A percentile compares a stretch with the other conserved stretches of the same genome.
Evolutionary conservation across 2,113 vertebrate species (phyloP).

Genomic region (Chlorodrepanis virens): DNA sequence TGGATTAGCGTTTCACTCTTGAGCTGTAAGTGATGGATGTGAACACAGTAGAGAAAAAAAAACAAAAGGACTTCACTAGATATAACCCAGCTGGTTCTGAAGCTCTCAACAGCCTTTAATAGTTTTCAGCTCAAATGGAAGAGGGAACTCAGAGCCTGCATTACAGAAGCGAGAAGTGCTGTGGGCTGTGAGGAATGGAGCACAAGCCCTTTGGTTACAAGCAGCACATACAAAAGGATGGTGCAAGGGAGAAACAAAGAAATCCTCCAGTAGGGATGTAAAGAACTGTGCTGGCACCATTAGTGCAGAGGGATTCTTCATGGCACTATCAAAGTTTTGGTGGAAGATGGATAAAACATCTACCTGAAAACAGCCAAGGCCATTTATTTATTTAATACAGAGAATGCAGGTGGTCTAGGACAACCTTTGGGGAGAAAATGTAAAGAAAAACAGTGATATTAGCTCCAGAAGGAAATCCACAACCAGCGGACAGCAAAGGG

Average conservation of each 20-base stretch:
- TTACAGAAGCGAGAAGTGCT: neutral
- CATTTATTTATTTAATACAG: neutral
- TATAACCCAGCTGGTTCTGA: neutral
- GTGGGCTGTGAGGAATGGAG: neutral
- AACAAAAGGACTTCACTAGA: neutral
- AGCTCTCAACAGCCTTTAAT: neutral
- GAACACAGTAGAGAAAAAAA: neutral
- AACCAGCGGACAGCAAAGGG: neutral
- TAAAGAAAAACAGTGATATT: neutral
- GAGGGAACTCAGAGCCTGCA: neutral
- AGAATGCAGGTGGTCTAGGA: neutral
- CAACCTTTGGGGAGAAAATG: neutral
- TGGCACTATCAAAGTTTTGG: neutral
- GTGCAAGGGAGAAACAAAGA: neutral
- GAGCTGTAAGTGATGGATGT: neutral
- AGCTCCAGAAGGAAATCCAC: neutral
- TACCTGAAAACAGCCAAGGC: neutral
- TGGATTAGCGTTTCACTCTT: neutral
- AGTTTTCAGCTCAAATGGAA: conserved; percentile 13
- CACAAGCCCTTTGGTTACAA: neutral
- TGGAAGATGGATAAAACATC: neutral
- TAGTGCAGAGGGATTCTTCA: neutral
- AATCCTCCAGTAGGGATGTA: neutral
- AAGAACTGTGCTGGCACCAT: neutral
- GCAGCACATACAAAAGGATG: neutral